Percentiles rank a stretch among this genome's conserved stretches.
Conservation (phyloP, 1,140 invertebrate species). For the Babylonia areolata region DNA sequence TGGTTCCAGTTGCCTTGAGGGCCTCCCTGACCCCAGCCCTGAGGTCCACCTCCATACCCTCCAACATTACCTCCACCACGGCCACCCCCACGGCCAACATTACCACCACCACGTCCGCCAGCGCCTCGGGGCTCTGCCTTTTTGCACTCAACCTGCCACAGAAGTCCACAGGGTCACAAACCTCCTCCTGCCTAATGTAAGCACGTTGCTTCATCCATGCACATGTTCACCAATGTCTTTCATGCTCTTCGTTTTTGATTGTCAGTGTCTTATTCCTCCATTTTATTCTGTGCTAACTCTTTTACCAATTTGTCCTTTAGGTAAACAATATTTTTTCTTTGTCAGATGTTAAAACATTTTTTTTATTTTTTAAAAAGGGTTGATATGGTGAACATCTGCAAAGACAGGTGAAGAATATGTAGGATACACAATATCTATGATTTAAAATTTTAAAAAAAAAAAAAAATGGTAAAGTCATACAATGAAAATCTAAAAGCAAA, state of each 20-base stretch:
- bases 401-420: background rate
- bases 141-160: slow-evolving; percentile 37
- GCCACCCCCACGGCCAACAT: slow-evolving; percentile 23
- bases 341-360: no score
- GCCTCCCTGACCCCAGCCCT: slow-evolving; percentile 22
- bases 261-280: no score
- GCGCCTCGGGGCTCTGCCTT: slow-evolving; percentile 33
- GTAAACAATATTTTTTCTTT: no score
- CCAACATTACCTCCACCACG: slow-evolving; percentile 17
- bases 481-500: no score
- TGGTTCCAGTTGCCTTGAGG: slow-evolving; percentile 29
- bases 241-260: background rate
- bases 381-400: background rate
- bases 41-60: slow-evolving; percentile 15
- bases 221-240: background rate
- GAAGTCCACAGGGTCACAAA: background rate
- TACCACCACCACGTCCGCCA: slow-evolving; percentile 25
- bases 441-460: no score
- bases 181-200: background rate
- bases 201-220: background rate
- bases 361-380: background rate
- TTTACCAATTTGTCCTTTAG: no score
- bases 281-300: no score
- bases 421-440: no score
- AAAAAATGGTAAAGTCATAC: no score